Conservation (phyloP, 2,888 invertebrate species). For the Rapana venosa region DNA sequence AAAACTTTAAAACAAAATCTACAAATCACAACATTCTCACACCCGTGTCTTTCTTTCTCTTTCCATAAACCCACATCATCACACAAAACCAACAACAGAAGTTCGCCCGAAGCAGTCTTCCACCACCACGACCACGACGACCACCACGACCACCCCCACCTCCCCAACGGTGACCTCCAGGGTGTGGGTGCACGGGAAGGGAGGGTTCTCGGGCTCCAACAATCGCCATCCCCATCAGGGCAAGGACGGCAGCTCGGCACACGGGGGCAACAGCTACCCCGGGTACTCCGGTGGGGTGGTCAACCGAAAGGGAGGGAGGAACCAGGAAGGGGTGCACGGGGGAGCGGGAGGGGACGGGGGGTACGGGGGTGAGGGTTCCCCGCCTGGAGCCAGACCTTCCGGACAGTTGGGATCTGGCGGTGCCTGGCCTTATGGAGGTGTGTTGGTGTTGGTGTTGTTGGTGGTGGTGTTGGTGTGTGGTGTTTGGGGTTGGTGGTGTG, state of each 20-base stretch:
- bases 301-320: neutral
- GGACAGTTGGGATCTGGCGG: neutral
- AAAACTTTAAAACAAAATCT: too few relatives aligned
- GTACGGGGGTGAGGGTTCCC: neutral
- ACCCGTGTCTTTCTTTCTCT: too few relatives aligned
- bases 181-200: neutral
- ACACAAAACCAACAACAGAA: too few relatives aligned
- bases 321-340: neutral
- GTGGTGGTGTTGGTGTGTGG: neutral
- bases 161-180: neutral
- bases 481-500: too few relatives aligned
- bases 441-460: neutral
- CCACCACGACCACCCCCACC: neutral
- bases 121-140: neutral
- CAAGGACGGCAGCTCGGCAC: neutral
- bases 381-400: neutral
- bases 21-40: too few relatives aligned
- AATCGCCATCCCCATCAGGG: neutral
- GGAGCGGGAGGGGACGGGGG: neutral
- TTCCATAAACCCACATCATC: too few relatives aligned
- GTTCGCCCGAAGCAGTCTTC: neutral
- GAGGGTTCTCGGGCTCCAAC: neutral
- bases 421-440: constrained; percentile 1
- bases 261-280: neutral
- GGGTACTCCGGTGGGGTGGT: neutral